A percentile compares a stretch with the other conserved stretches of the same genome.
Conservation (phyloP, 1,140 invertebrate genomes). For the Scaptomyza pallida region DNA sequence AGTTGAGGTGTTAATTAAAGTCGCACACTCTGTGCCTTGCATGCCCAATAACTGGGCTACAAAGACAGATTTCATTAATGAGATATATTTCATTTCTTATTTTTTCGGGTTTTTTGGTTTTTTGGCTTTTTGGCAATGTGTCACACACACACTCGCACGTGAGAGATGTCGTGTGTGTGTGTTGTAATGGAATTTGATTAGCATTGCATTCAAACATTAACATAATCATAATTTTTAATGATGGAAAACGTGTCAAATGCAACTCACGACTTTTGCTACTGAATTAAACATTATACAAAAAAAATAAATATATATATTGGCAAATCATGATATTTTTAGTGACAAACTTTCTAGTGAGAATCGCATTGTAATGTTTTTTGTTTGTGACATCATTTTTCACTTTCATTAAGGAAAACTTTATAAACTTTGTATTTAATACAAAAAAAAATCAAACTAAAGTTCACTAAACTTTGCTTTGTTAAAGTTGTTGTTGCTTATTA, state of each 20-base stretch:
- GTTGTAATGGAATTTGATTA: constrained; percentile 63
- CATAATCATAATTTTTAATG: constrained; percentile 72
- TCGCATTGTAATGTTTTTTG: not conserved
- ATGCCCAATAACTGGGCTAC: constrained; percentile 75
- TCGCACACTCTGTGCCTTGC: constrained; percentile 32
- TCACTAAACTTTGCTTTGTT: constrained; percentile 57
- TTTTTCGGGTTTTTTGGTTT: constrained; percentile 1
- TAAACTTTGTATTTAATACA: too few species aligned
- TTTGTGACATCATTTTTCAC: constrained; percentile 61
- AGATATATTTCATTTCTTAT: not conserved
- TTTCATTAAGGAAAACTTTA: constrained; percentile 54
- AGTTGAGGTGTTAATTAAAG: constrained; percentile 69
- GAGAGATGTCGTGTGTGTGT: constrained; percentile 28
- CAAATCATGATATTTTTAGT: constrained; percentile 18
- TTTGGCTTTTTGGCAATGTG: constrained; percentile 58
- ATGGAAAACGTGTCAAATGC: constrained; percentile 69
- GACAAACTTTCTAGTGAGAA: constrained; percentile 45
- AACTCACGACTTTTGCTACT: constrained; percentile 35
- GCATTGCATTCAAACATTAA: constrained; percentile 66
- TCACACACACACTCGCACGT: constrained; percentile 47
- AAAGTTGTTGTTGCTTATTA: constrained; percentile 58
- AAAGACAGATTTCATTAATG: constrained; percentile 34
- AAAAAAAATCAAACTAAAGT: constrained; percentile 40
- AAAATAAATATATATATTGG: constrained; percentile 11
- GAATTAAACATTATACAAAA: constrained; percentile 30